Evolutionary conservation across 2,888 invertebrate genomes (phyloP).

Genomic region (Mythimna lalbum): DNA sequence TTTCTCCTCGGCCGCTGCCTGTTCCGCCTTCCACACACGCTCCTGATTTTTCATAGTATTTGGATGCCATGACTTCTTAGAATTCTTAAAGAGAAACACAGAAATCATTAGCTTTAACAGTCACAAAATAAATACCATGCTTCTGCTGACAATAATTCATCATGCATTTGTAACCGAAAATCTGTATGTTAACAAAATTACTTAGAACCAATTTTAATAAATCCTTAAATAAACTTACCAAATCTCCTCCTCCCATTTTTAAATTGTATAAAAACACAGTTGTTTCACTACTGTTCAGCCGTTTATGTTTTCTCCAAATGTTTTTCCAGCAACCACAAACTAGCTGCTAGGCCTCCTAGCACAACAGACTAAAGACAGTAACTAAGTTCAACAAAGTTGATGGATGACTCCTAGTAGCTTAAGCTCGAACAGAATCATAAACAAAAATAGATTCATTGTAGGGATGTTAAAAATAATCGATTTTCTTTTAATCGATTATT

Average conservation of each 20-base stretch:
- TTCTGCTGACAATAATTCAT: neutral
- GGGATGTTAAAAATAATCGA: too few relatives aligned
- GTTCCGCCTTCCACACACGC: slow-evolving; percentile 95
- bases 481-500: too few relatives aligned
- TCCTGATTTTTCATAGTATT: slow-evolving; percentile 94
- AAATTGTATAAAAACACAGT: neutral
- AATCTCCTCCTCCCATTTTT: slow-evolving; percentile 85
- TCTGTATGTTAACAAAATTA: neutral
- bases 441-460: too few relatives aligned
- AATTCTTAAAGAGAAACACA: slow-evolving; percentile 88
- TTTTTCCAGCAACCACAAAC: too few relatives aligned
- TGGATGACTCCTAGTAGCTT: too few relatives aligned
- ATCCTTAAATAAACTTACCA: slow-evolving; percentile 70
- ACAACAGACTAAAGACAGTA: too few relatives aligned
- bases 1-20: slow-evolving; percentile 93
- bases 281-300: neutral
- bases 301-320: neutral
- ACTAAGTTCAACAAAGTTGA: too few relatives aligned
- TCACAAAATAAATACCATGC: neutral
- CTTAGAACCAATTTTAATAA: neutral
- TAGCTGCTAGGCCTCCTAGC: too few relatives aligned
- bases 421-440: too few relatives aligned
- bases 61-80: slow-evolving; percentile 95
- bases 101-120: neutral
- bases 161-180: neutral